Conservation (phyloP, 2,888 invertebrate species). For the Stegophylla sp. region DNA sequence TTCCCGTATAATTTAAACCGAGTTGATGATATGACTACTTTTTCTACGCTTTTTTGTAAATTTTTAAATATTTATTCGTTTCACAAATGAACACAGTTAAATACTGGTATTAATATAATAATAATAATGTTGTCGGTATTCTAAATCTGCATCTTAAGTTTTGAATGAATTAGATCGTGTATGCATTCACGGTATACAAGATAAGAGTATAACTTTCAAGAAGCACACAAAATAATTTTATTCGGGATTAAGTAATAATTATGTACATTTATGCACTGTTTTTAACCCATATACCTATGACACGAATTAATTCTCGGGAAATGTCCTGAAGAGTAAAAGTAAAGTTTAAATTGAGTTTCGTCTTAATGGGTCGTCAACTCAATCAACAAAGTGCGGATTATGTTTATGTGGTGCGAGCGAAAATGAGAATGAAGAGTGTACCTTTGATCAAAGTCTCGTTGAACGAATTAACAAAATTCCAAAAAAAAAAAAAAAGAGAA, state of each 20-base stretch:
- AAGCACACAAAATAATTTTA: not conserved
- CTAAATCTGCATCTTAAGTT: no score
- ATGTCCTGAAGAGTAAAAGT: conserved; percentile 14
- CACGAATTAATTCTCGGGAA: not conserved
- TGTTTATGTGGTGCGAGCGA: conserved; percentile 17
- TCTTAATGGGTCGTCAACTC: conserved; percentile 27
- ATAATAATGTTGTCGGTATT: no score
- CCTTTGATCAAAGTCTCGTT: conserved; percentile 49
- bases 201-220: not conserved
- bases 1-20: no score
- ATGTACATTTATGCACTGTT: not conserved
- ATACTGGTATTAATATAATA: no score
- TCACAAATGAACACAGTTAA: no score
- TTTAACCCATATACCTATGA: not conserved
- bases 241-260: not conserved
- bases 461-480: conserved; percentile 41
- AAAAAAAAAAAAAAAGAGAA: not conserved
- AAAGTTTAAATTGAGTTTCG: conserved; percentile 50
- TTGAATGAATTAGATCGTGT: not conserved
- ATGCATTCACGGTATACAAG: not conserved
- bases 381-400: conserved; percentile 23
- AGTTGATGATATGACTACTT: no score
- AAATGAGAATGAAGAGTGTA: conserved; percentile 24
- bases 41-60: no score
- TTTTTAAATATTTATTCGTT: no score